A percentile compares a stretch with the other conserved stretches of the same genome.
Evolutionary conservation across 1,140 invertebrate genomes (phyloP).

Genomic region (Tyrophagus putrescentiae): DNA sequence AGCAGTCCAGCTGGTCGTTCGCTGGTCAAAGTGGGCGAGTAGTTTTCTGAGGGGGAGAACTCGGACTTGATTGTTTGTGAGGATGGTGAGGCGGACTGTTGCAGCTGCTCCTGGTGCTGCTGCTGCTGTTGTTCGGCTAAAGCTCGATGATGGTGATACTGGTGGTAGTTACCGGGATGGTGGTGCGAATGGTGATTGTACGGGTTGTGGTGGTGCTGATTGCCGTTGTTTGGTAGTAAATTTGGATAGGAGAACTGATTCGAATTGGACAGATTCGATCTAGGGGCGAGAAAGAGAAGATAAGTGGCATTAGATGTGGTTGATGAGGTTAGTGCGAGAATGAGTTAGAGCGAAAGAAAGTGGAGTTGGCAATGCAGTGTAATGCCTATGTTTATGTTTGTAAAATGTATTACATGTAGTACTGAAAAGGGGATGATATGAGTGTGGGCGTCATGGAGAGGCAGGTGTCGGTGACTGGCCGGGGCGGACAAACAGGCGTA

Average conservation of each 20-base stretch:
- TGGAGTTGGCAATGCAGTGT: neutral
- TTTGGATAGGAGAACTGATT: neutral
- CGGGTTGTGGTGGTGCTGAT: neutral
- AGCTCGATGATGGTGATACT: neutral
- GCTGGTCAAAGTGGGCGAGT: neutral
- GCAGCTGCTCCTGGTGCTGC: neutral
- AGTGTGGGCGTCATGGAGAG: constrained; percentile 12
- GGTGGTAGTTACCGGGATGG: neutral
- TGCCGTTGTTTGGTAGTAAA: neutral
- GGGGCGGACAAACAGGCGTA: too few species aligned
- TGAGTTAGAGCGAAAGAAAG: neutral
- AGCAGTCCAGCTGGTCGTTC: neutral
- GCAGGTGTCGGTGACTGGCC: constrained; percentile 10
- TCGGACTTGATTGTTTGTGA: neutral
- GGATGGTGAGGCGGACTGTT: too few species aligned
- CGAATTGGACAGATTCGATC: constrained; percentile 9
- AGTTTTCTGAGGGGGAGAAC: neutral
- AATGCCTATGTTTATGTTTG: too few species aligned
- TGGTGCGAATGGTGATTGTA: neutral
- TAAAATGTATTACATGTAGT: constrained; percentile 18
- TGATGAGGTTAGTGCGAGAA: neutral
- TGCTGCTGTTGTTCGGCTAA: constrained; percentile 4
- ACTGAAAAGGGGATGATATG: neutral
- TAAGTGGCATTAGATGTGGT: too few species aligned
- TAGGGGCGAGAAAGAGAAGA: neutral